A percentile compares a stretch with the other conserved stretches of the same genome.
These are phyloP conservation scores for Sturnus vulgaris DNA, from an alignment of 2,113 vertebrate species.

Conservation along the genomic window DNA sequence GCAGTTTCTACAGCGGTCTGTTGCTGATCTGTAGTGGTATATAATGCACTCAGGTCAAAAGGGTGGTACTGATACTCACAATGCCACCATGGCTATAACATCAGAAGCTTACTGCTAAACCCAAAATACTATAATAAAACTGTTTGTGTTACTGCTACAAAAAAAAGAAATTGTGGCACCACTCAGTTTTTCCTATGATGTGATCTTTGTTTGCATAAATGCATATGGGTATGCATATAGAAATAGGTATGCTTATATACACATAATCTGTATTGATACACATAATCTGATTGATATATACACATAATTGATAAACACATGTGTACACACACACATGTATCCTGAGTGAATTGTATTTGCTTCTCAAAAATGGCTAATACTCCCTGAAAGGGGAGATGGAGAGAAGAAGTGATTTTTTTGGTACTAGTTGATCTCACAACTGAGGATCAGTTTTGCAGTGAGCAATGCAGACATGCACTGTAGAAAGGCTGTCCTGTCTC, in stretches of 20 bases:
- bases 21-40: neutral
- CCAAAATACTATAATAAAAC: neutral
- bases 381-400: neutral
- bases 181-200: neutral
- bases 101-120: neutral
- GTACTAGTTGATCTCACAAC: neutral
- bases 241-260: neutral
- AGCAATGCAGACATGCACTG: neutral
- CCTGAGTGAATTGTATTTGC: neutral
- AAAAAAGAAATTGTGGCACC: neutral
- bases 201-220: neutral
- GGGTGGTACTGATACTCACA: neutral
- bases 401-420: accelerated
- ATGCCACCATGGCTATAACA: neutral
- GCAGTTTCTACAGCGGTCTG: neutral
- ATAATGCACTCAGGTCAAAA: neutral
- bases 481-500: neutral
- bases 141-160: neutral
- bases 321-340: neutral
- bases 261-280: neutral
- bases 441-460: neutral
- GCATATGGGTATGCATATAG: neutral
- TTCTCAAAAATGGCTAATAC: neutral
- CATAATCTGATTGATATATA: neutral
- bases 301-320: neutral